A percentile compares a stretch with the other conserved stretches of the same genome.
Evolutionary conservation across 2,888 invertebrate species (phyloP).

Genomic region (Rotaria magnacalcarata): DNA sequence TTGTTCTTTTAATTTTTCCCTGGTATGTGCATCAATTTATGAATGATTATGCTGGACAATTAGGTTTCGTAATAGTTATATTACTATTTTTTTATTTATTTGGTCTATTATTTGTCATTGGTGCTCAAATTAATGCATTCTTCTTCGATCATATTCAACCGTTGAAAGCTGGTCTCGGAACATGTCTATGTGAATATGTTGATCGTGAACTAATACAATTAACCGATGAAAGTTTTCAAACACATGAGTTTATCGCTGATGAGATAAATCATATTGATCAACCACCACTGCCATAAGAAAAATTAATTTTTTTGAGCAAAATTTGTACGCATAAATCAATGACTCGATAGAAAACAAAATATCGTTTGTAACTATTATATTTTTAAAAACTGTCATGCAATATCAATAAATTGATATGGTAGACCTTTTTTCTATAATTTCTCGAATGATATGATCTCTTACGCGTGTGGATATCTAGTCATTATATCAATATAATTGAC

Average conservation of each 20-base stretch:
- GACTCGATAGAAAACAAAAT: no score
- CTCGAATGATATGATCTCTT: no score
- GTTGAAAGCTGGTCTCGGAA: background rate
- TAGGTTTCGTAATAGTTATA: constrained; percentile 6
- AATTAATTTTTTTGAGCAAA: no score
- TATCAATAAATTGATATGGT: no score
- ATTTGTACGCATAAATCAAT: no score
- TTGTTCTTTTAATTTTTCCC: background rate
- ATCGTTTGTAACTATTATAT: no score
- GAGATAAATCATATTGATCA: background rate
- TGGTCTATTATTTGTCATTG: constrained; percentile 1
- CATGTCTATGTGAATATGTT: background rate
- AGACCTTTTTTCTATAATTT: no score
- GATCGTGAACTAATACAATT: background rate
- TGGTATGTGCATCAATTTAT: background rate
- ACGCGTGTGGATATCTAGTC: no score
- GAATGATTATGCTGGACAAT: constrained; percentile 17
- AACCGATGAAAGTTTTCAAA: background rate
- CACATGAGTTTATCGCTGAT: background rate
- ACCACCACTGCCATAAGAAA: background rate
- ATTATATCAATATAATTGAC: no score
- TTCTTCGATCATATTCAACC: background rate
- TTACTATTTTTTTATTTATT: constrained; percentile 12
- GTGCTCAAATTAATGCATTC: constrained; percentile 3
- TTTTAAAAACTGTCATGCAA: no score